Evolutionary conservation across 2,888 invertebrate species (phyloP).

Genomic region (Drosophila imparisetae): DNA sequence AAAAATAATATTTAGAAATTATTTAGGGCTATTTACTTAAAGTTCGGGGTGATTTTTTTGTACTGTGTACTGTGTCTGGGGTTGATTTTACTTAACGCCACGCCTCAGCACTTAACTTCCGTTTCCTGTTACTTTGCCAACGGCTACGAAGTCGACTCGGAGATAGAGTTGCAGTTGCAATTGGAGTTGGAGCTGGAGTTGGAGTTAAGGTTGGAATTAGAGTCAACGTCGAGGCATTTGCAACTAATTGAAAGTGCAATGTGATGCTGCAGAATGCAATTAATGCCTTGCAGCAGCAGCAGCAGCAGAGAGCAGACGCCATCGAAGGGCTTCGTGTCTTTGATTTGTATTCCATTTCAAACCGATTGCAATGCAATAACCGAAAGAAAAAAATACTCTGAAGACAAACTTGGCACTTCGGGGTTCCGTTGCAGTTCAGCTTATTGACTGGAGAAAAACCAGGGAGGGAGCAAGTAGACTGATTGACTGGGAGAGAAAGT

Average conservation of each 20-base stretch:
- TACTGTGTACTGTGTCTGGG: constrained; percentile 36
- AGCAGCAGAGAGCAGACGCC: constrained; percentile 42
- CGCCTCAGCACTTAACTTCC: constrained; percentile 83
- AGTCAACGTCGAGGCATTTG: constrained; percentile 62
- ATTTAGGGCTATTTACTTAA: background rate
- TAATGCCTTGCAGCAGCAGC: constrained; percentile 79
- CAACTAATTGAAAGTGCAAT: constrained; percentile 84
- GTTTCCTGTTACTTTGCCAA: constrained; percentile 73
- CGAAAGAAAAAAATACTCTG: constrained; percentile 8
- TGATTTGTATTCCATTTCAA: constrained; percentile 61
- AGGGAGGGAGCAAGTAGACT: background rate
- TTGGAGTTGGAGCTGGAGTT: constrained; percentile 6
- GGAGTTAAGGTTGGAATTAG: constrained; percentile 19
- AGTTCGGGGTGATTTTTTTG: background rate
- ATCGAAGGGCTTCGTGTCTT: constrained; percentile 44
- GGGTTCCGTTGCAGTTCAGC: constrained; percentile 26
- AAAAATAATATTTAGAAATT: background rate
- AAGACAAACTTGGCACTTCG: constrained; percentile 16
- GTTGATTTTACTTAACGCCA: constrained; percentile 80
- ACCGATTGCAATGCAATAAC: constrained; percentile 26
- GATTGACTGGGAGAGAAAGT: background rate
- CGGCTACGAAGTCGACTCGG: constrained; percentile 27
- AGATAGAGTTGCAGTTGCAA: constrained; percentile 15
- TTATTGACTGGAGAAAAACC: constrained; percentile 10
- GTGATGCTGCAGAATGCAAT: constrained; percentile 83